phyloP scores from a whole-genome alignment of 2,113 vertebrate genomes.

The Megaleporinus macrocephalus region DNA sequence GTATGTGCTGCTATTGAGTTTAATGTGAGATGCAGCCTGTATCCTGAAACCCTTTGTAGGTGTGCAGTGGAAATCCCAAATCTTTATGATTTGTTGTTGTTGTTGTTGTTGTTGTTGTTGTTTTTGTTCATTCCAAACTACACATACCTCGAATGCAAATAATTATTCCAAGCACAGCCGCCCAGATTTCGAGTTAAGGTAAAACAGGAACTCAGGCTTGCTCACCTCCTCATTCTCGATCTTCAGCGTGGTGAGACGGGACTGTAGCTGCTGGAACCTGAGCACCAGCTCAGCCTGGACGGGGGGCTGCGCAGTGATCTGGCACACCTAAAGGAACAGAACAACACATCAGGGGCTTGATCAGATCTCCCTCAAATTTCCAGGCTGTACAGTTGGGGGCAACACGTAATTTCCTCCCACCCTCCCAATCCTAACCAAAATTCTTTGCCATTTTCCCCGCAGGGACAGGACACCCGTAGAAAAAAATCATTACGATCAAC shows the following conservation, averaged over 20 bases:
- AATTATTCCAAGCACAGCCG: too few relatives aligned
- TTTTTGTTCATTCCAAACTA: too few relatives aligned
- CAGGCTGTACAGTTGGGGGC: not conserved
- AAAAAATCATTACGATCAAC: slow-evolving; percentile 33
- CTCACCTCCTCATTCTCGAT: slow-evolving; percentile 98
- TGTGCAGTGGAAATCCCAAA: too few relatives aligned
- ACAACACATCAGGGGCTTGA: not conserved
- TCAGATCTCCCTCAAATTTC: too few relatives aligned
- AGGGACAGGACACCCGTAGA: slow-evolving; percentile 17
- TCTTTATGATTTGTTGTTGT: too few relatives aligned
- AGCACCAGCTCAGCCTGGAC: slow-evolving; percentile 93
- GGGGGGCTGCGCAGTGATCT: slow-evolving; percentile 92
- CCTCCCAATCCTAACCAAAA: not conserved
- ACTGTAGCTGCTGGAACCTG: slow-evolving; percentile 95
- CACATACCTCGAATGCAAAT: too few relatives aligned
- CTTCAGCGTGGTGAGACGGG: slow-evolving; percentile 91
- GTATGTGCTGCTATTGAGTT: too few relatives aligned
- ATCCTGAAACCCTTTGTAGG: too few relatives aligned
- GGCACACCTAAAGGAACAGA: slow-evolving; percentile 84
- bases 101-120: too few relatives aligned
- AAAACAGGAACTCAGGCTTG: not conserved
- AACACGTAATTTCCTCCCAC: not conserved
- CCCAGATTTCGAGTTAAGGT: too few relatives aligned
- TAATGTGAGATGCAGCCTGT: too few relatives aligned
- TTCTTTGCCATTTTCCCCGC: not conserved